These are phyloP conservation scores for Donacobius atricapilla DNA, from an alignment of 2,113 vertebrate species.

Conservation along the genomic window DNA sequence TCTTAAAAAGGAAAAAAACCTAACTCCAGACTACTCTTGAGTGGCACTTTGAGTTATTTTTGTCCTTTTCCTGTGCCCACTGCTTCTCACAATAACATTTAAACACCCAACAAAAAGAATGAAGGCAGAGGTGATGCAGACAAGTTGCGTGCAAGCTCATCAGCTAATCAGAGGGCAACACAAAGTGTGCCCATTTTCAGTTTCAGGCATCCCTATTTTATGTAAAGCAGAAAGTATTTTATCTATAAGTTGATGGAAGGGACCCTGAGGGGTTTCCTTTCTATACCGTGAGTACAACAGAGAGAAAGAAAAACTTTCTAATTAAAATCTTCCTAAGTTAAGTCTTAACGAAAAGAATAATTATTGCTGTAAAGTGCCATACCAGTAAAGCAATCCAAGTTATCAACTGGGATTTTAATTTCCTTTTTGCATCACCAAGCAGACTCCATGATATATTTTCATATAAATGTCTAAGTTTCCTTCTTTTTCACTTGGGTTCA, in stretches of 20 bases:
- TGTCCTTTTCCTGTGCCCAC: background rate
- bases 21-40: background rate
- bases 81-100: background rate
- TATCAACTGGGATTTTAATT: slow-evolving; percentile 3
- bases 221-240: background rate
- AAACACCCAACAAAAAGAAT: background rate
- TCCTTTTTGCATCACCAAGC: background rate
- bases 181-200: background rate
- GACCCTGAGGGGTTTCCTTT: background rate
- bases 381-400: background rate
- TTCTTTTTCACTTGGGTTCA: background rate
- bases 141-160: rapidly evolving
- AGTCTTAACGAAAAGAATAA: background rate
- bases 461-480: background rate
- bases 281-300: background rate
- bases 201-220: background rate
- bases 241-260: background rate
- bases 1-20: background rate
- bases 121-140: background rate
- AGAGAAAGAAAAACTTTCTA: background rate
- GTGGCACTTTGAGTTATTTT: background rate
- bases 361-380: background rate
- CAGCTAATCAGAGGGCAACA: background rate
- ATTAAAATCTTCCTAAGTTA: slow-evolving; percentile 19
- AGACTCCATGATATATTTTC: background rate